phyloP scores from a whole-genome alignment of 2,113 vertebrate species.

The Dolichotis patagonum region DNA sequence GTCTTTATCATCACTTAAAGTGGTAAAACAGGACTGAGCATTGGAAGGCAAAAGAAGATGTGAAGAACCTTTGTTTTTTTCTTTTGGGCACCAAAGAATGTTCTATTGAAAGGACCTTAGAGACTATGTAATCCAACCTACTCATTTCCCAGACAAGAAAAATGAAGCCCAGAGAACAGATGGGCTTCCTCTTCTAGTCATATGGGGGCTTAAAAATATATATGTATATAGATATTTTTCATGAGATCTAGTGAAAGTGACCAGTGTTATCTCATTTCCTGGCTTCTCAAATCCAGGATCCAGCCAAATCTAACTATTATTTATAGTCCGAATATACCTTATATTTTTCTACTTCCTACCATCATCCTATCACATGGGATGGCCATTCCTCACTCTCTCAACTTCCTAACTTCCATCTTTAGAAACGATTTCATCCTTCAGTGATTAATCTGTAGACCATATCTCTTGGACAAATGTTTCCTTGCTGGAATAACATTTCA shows the following conservation, averaged over 20 bases:
- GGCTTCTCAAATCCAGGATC: slow-evolving; percentile 52
- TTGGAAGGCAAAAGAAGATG: background rate
- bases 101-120: slow-evolving; percentile 53
- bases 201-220: slow-evolving; percentile 78
- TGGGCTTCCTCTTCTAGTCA: slow-evolving; percentile 75
- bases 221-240: slow-evolving; percentile 64
- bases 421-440: background rate
- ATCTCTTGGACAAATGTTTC: background rate
- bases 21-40: background rate
- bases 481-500: background rate
- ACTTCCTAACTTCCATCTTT: background rate
- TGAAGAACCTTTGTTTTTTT: slow-evolving; percentile 40
- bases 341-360: background rate
- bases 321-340: slow-evolving; percentile 14
- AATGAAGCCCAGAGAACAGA: slow-evolving; percentile 71
- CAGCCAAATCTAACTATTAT: slow-evolving; percentile 50
- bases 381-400: background rate
- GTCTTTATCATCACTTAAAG: background rate
- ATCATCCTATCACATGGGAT: background rate
- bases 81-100: slow-evolving; percentile 49
- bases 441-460: background rate
- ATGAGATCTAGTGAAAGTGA: slow-evolving; percentile 67
- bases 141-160: slow-evolving; percentile 74
- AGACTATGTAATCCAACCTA: slow-evolving; percentile 54
- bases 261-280: slow-evolving; percentile 73